Evolutionary conservation across 2,113 vertebrate species (phyloP).

Genomic region (Ariopsis seemanni): DNA sequence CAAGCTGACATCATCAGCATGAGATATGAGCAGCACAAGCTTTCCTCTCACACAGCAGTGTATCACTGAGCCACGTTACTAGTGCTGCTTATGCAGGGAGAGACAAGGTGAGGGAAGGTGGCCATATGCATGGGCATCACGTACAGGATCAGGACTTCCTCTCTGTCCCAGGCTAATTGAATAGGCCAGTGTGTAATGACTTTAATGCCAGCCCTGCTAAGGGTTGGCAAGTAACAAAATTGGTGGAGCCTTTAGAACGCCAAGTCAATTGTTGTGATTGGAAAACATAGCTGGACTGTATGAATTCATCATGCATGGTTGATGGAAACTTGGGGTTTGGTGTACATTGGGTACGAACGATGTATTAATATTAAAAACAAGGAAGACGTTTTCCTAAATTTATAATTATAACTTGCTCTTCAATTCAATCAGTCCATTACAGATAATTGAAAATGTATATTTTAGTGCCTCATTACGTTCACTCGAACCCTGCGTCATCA

Average conservation of each 20-base stretch:
- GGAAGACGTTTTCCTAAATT: not conserved
- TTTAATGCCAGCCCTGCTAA: conserved; percentile 58
- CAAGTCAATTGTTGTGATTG: conserved; percentile 4
- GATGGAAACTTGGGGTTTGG: not conserved
- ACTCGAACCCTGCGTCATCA: no score
- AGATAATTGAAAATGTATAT: no score
- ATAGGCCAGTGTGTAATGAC: conserved; percentile 49
- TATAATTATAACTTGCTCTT: not conserved
- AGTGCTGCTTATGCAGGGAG: conserved; percentile 52
- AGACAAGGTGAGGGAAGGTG: conserved; percentile 76
- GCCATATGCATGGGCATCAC: conserved; percentile 72
- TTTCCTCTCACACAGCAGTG: conserved; percentile 22
- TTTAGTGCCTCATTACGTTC: no score
- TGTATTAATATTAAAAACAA: not conserved
- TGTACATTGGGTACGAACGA: not conserved
- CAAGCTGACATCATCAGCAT: conserved; percentile 38
- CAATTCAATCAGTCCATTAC: not conserved
- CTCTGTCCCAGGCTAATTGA: conserved; percentile 52
- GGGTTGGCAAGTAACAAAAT: conserved; percentile 64
- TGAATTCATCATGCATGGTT: not conserved
- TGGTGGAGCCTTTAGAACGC: conserved; percentile 56
- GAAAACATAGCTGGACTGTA: not conserved
- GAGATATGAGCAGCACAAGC: conserved; percentile 32
- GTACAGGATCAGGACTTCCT: conserved; percentile 60
- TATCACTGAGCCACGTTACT: not conserved